A percentile compares a stretch with the other conserved stretches of the same genome.
phyloP scores from a whole-genome alignment of 2,797 vertebrate genomes.

The Gadopsis bispinosus region DNA sequence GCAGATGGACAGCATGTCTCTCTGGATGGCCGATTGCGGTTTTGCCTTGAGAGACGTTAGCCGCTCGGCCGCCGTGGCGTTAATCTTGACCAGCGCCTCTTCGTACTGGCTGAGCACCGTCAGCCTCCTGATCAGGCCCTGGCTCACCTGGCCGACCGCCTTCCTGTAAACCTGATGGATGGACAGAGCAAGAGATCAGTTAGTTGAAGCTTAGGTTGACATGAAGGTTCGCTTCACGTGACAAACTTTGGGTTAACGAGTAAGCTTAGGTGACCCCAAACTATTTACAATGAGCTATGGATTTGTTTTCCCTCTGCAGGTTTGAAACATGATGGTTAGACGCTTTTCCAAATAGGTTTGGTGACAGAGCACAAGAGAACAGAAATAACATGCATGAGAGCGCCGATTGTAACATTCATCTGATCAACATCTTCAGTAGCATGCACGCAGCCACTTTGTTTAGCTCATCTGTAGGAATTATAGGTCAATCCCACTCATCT shows the following conservation, averaged over 20 bases:
- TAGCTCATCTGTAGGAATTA: conserved; percentile 27
- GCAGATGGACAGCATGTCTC: conserved; percentile 91
- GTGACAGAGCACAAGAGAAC: not conserved
- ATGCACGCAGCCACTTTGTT: conserved; percentile 8
- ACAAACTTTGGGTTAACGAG: not conserved
- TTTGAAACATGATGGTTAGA: not conserved
- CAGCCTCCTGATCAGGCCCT: conserved; percentile 90
- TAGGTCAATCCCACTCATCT: conserved; percentile 19
- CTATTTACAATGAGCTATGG: not conserved
- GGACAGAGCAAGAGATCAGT: not conserved
- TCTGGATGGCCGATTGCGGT: conserved; percentile 90
- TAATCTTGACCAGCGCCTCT: conserved; percentile 92
- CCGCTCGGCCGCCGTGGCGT: conserved; percentile 86
- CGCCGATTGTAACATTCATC: not conserved
- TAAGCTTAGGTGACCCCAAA: not conserved
- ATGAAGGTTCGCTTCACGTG: not conserved
- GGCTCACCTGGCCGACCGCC: conserved; percentile 90
- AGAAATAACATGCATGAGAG: not conserved
- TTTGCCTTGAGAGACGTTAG: conserved; percentile 90
- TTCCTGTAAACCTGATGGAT: conserved; percentile 88
- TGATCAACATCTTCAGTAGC: conserved; percentile 13
- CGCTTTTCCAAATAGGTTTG: not conserved
- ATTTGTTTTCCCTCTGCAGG: not conserved
- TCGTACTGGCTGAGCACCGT: conserved; percentile 92
- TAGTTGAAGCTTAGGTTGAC: not conserved